A percentile compares a stretch with the other conserved stretches of the same genome.
These are phyloP conservation scores for Tanypteryx hageni DNA, from an alignment of 2,888 invertebrate species.

Conservation along the genomic window DNA sequence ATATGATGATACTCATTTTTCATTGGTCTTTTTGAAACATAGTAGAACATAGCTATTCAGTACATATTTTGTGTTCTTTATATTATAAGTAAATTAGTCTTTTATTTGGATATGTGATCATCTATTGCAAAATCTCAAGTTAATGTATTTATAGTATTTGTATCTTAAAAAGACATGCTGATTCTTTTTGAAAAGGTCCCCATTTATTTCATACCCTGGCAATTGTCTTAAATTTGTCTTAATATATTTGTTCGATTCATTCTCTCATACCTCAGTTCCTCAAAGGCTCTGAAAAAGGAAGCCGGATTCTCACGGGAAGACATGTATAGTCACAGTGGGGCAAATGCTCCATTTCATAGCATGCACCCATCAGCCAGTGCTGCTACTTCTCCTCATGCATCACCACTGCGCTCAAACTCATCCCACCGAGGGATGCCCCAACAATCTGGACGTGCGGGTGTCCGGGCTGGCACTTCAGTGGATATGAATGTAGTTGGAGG, in stretches of 20 bases:
- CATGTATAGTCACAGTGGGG: conserved; percentile 71
- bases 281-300: conserved; percentile 80
- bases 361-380: conserved; percentile 51
- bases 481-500: conserved; percentile 5
- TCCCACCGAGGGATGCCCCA: conserved; percentile 35
- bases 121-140: too few relatives aligned
- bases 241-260: conserved; percentile 3
- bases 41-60: too few relatives aligned
- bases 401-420: conserved; percentile 41
- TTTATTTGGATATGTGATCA: too few relatives aligned
- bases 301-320: conserved; percentile 76
- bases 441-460: neutral
- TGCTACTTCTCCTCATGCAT: conserved; percentile 42
- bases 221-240: neutral
- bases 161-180: neutral
- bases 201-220: neutral
- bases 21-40: too few relatives aligned
- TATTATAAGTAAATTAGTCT: too few relatives aligned
- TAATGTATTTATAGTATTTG: neutral
- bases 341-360: conserved; percentile 29
- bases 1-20: too few relatives aligned
- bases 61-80: too few relatives aligned
- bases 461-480: neutral
- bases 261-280: conserved; percentile 76
- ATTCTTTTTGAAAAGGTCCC: neutral